Percentiles rank a stretch among this genome's conserved stretches.
These are phyloP conservation scores for Cardiocondyla obscurior DNA, from an alignment of 1,140 invertebrate genomes.

Conservation along the genomic window DNA sequence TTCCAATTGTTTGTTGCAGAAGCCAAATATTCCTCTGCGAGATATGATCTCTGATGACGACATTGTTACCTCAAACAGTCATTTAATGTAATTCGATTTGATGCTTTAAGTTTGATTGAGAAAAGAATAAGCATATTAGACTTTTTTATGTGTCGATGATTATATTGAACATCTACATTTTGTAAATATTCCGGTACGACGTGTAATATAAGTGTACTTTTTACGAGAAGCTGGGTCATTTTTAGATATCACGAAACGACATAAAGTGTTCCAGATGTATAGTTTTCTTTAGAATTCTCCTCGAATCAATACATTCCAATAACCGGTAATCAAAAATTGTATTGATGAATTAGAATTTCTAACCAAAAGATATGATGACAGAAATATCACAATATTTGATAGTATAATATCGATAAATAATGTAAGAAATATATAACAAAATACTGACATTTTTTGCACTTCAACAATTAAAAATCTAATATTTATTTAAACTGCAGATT, in stretches of 20 bases:
- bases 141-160: constrained; percentile 40
- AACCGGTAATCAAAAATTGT: neutral
- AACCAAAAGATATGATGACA: neutral
- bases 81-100: constrained; percentile 64
- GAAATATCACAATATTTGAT: neutral
- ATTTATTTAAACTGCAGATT: neutral
- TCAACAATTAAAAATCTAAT: neutral
- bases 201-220: constrained; percentile 27
- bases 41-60: constrained; percentile 76
- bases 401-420: too few relatives aligned
- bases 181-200: constrained; percentile 56
- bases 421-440: neutral
- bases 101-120: constrained; percentile 18
- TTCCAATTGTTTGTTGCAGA: constrained; percentile 63
- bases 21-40: constrained; percentile 68
- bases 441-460: neutral
- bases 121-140: neutral
- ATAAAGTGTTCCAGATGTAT: neutral
- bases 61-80: constrained; percentile 70
- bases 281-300: neutral
- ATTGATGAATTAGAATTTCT: neutral
- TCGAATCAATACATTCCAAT: neutral
- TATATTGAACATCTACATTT: constrained; percentile 46
- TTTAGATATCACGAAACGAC: constrained; percentile 5
- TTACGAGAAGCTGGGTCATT: neutral